phyloP scores from a whole-genome alignment of 2,797 vertebrate species.

The Discoglossus pictus region DNA sequence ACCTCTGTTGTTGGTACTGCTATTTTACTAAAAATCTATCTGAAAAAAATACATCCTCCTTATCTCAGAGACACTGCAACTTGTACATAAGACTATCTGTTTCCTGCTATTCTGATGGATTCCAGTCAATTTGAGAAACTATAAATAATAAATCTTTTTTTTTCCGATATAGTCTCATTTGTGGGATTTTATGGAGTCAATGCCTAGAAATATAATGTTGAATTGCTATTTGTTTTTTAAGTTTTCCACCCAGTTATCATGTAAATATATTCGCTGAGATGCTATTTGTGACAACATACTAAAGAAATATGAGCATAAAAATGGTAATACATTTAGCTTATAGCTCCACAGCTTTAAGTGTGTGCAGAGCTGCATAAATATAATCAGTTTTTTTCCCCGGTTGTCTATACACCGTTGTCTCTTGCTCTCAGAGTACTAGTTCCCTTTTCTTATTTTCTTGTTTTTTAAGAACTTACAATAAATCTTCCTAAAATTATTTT shows the following conservation, averaged over 20 bases:
- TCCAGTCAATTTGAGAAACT: constrained; percentile 20
- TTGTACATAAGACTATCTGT: background rate
- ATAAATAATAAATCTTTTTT: constrained; percentile 32
- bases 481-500: constrained; percentile 33
- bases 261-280: constrained; percentile 45
- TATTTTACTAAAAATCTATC: too few relatives aligned
- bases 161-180: background rate
- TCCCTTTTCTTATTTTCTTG: constrained; percentile 35
- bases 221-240: constrained; percentile 36
- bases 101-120: constrained; percentile 3
- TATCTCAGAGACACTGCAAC: background rate
- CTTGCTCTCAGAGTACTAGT: constrained; percentile 30
- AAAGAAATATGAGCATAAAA: constrained; percentile 33
- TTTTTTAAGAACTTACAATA: constrained; percentile 26
- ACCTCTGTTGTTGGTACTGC: too few relatives aligned
- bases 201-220: constrained; percentile 9
- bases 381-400: background rate
- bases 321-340: constrained; percentile 19
- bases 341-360: constrained; percentile 15
- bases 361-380: constrained; percentile 19
- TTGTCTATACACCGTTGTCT: constrained; percentile 15
- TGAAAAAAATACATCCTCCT: too few relatives aligned
- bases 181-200: constrained; percentile 40
- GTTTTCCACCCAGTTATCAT: constrained; percentile 21
- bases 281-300: constrained; percentile 8